Evolutionary conservation across 1,140 invertebrate genomes (phyloP).

Genomic region (Drosophila gunungcola): DNA sequence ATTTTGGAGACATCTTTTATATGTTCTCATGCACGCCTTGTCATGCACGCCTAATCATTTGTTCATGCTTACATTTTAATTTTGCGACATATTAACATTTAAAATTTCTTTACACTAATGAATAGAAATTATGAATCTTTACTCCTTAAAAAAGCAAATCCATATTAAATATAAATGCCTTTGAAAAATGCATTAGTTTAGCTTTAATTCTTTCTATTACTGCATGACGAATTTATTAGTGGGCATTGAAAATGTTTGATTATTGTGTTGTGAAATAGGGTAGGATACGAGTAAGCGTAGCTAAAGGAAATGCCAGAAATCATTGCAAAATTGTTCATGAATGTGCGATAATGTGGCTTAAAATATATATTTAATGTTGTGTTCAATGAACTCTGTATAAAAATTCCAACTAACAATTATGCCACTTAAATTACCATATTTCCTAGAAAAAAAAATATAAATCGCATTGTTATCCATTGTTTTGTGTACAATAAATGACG

Average conservation of each 20-base stretch:
- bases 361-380: not conserved
- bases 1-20: not conserved
- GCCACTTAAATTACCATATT: not conserved
- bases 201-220: not conserved
- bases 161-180: too few species aligned
- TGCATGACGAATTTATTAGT: constrained; percentile 76
- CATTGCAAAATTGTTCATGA: not conserved
- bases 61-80: not conserved
- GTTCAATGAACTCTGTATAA: constrained; percentile 1
- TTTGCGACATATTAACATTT: not conserved
- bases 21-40: not conserved
- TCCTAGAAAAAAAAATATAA: constrained; percentile 10
- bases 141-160: too few species aligned
- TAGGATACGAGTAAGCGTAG: not conserved
- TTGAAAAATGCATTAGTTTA: too few species aligned
- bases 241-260: constrained; percentile 65
- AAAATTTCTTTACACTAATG: too few species aligned
- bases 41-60: not conserved
- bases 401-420: not conserved
- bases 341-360: not conserved
- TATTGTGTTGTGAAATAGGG: constrained; percentile 40
- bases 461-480: not conserved
- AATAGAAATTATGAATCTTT: too few species aligned
- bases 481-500: constrained; percentile 5
- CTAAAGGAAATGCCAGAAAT: not conserved